Evolutionary conservation across 2,888 invertebrate species (phyloP), one percentile per base, ranked within the genome.

Genomic region (Ephialtes manifestator): DNA sequence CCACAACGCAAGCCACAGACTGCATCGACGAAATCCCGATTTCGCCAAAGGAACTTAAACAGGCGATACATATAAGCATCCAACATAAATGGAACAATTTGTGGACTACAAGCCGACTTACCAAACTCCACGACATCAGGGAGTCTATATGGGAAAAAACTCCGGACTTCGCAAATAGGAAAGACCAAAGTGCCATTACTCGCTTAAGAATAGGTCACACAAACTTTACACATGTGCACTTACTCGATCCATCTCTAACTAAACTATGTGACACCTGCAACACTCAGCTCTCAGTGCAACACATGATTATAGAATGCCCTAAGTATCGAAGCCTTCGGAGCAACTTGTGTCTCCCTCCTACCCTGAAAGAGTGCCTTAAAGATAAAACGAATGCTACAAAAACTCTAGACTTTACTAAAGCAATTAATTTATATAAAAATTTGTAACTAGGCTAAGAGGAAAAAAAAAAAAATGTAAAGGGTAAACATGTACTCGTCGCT

Each of bases 21-120:
- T 35, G 53, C 7, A 7, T n/a, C 51, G 63, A 75, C 4, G 35
- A 70, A 13, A 77, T 28, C 2, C 55, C 20, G 31, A 68, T 77
- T 35, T 60, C 77, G 1, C 13, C 18, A 0, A 28, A 46, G 7
- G 48, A 77, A 24, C 58, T 77, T 2, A 68, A 77, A 58, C 18
- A 7, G 0, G 60, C 15, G 0, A 77, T 68, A n/a, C 28, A 15
- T 4, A 48, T 51, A 31, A 20, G 4, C 11, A 35, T 76, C 11
- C 1, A 15, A 1, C 13, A 1, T 2, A 4, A 5, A 53, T 76
- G 35, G 77, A 58, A 77, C 46, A 11, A 58, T 31, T 31, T 70
- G 4, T 60, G 70, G 78, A 4, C 2, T 13, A 18, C 35, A 24
- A 68, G 68, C 7, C 20, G 46, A 8, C 18, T 58, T 5, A 70